phyloP scores from a whole-genome alignment of 2,888 invertebrate genomes.

The Leptopilina syphax region DNA sequence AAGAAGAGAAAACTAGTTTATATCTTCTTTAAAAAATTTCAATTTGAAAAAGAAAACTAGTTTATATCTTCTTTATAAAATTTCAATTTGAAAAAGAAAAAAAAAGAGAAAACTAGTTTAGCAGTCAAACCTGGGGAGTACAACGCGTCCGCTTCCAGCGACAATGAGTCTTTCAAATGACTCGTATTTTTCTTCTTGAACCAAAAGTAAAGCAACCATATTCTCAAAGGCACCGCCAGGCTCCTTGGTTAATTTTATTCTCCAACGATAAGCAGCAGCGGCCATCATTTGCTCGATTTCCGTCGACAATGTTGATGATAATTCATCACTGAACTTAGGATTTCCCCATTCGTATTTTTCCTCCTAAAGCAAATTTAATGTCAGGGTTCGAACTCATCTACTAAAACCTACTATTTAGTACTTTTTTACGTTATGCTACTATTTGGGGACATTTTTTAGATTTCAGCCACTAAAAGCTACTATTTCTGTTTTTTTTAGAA shows the following conservation, averaged over 20 bases:
- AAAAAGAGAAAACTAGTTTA: slow-evolving; percentile 28
- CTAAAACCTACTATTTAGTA: too few species aligned
- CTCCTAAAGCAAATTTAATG: slow-evolving; percentile 79
- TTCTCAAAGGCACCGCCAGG: slow-evolving; percentile 76
- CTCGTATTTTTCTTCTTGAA: slow-evolving; percentile 80
- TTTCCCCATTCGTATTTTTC: slow-evolving; percentile 93
- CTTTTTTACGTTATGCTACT: too few species aligned
- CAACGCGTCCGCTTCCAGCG: slow-evolving; percentile 87
- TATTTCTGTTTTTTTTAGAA: too few species aligned
- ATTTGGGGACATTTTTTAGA: too few species aligned
- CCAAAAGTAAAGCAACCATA: slow-evolving; percentile 79
- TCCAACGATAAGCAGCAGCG: slow-evolving; percentile 84
- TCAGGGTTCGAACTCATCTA: too few species aligned
- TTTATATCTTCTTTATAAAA: too few species aligned
- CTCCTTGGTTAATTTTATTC: slow-evolving; percentile 78
- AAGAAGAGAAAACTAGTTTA: too few species aligned
- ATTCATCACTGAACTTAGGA: slow-evolving; percentile 78
- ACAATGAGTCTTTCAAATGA: slow-evolving; percentile 84
- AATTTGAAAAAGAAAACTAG: too few species aligned
- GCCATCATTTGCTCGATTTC: slow-evolving; percentile 78
- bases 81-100: too few species aligned
- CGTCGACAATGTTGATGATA: slow-evolving; percentile 76
- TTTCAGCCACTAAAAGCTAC: too few species aligned
- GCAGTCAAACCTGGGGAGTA: slow-evolving; percentile 78
- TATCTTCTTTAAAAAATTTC: too few species aligned